Conservation (phyloP, 2,797 vertebrate genomes). For the Sternotherus odoratus region DNA sequence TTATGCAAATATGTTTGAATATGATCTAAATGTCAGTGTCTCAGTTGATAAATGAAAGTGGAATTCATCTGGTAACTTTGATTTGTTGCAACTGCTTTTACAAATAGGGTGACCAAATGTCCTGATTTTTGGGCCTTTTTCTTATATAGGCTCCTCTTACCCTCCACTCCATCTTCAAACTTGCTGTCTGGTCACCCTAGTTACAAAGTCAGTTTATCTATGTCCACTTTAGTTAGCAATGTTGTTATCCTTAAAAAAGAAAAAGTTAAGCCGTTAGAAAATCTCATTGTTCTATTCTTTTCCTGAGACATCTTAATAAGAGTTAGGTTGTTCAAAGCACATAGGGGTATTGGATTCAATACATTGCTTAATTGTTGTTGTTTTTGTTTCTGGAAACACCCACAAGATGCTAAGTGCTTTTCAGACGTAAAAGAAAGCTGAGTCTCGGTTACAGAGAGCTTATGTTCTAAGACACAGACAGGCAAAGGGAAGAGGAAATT, state of each 20-base stretch:
- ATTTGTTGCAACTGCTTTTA: neutral
- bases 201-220: neutral
- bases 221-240: neutral
- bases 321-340: neutral
- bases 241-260: neutral
- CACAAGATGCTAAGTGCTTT: neutral
- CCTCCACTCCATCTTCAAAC: no score
- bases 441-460: neutral
- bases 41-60: neutral
- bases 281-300: slow-evolving; percentile 1
- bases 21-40: neutral
- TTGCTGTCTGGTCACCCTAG: no score
- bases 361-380: neutral
- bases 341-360: neutral
- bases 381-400: neutral
- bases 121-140: no score
- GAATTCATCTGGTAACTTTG: neutral
- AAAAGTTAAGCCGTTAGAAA: neutral
- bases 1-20: slow-evolving; percentile 13
- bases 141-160: no score
- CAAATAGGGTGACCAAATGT: neutral
- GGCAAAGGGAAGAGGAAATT: neutral
- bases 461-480: neutral
- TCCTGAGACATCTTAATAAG: slow-evolving; percentile 11
- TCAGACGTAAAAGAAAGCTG: neutral